phyloP scores from a whole-genome alignment of 1,140 invertebrate genomes.

The Dolichoris vasculosae region DNA sequence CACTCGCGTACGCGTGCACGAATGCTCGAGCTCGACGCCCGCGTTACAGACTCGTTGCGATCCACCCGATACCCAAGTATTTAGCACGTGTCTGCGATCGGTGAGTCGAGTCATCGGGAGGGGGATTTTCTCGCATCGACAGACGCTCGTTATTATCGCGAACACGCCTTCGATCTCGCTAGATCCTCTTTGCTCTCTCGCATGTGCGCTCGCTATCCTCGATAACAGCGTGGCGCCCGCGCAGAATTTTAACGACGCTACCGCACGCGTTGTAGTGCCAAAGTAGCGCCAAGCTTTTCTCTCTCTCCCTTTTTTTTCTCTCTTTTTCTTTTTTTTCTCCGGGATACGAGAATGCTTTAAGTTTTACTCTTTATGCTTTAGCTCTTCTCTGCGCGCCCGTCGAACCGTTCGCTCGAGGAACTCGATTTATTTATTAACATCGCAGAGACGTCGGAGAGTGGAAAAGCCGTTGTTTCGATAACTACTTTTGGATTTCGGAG shows the following conservation, averaged over 20 bases:
- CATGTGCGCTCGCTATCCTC: not conserved
- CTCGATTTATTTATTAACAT: too few relatives aligned
- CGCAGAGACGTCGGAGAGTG: too few relatives aligned
- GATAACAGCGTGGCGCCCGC: conserved; percentile 53
- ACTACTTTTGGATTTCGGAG: too few relatives aligned
- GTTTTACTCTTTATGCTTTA: not conserved
- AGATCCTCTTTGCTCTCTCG: not conserved
- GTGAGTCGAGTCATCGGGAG: not conserved
- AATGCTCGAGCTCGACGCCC: too few relatives aligned
- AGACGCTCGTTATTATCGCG: not conserved
- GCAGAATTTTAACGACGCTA: conserved; percentile 47
- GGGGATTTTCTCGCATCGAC: not conserved
- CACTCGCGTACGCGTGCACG: not conserved
- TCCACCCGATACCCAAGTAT: not conserved
- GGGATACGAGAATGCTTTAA: not conserved
- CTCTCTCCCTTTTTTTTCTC: not conserved
- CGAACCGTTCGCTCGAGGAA: not conserved
- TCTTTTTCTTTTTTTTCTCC: not conserved
- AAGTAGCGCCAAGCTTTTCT: not conserved
- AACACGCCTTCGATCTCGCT: conserved; percentile 33
- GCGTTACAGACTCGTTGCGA: not conserved
- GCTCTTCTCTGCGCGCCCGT: not conserved
- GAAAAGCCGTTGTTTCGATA: too few relatives aligned
- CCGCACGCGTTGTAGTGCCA: not conserved
- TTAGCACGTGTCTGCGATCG: not conserved